Evolutionary conservation across 2,888 invertebrate genomes (phyloP), one percentile per base, ranked within the genome.

Genomic region (Xestoiulus laeticollis): DNA sequence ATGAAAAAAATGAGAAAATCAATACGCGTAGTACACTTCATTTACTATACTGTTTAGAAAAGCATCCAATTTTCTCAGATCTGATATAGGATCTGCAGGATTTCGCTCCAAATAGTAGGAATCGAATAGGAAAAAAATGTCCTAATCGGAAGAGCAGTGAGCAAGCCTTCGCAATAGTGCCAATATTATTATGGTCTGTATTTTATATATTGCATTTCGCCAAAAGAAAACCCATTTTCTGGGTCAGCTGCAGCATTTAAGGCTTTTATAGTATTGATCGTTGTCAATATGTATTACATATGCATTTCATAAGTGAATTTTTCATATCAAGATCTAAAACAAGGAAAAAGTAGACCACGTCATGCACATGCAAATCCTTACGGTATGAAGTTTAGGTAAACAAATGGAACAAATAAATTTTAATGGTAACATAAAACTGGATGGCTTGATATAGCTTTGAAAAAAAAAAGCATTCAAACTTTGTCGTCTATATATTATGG

Each of bases 61-160:
- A 85, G 85, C 85, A 85, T 85, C 85, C 85, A 85, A 85, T 85
- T 85, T 85, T 85, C 85, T 85, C 85, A 85, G 44, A 85, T 85
- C 85, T 85, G 85, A 85, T 85, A 85, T 85, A 44, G 44, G 44
- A 85, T 44, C 44, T 38, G 38, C 26, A 85, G 85, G 85, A 85
- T 85, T 85, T 85, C 85, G 85, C 19, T 38, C n/a, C 85, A 22
- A 85, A 85, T 84, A 85, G 43, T 85, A 43, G 38, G 33, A 85
- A 85, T 85, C 85, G 85, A 85, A 85, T 85, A 38, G 44, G 85
- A n/a, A 78, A n/a, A 84, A 84, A 38, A 85, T 85, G 26, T 85
- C 85, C 85, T 43, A 38, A 85, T 85, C 78, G 78, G 30, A 78
- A 78, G 78, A 78, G 22, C 78, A 30, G 78, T 26, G 78, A 19